These are phyloP conservation scores for Promerops cafer DNA, from an alignment of 2,113 vertebrate genomes.

Conservation along the genomic window DNA sequence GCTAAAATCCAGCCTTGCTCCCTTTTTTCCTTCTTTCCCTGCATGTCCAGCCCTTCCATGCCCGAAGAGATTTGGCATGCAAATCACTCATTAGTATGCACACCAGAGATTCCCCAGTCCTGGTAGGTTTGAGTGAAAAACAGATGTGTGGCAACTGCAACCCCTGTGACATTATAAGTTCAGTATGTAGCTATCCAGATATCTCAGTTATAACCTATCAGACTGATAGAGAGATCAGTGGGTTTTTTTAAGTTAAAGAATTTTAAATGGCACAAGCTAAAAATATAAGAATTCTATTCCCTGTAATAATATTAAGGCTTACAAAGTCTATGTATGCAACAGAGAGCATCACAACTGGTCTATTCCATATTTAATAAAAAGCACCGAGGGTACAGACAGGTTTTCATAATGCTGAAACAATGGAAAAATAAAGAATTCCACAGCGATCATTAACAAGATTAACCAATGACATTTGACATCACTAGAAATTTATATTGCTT, in stretches of 20 bases:
- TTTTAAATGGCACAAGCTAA: background rate
- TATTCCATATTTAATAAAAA: background rate
- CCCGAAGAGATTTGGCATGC: background rate
- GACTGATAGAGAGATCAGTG: background rate
- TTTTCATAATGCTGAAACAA: background rate
- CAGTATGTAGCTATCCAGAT: background rate
- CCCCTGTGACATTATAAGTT: background rate
- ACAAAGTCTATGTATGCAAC: background rate
- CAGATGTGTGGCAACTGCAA: background rate
- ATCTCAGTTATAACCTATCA: background rate
- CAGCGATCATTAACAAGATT: background rate
- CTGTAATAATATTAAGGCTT: background rate
- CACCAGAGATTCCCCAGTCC: background rate
- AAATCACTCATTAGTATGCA: background rate
- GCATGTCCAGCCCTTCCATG: background rate
- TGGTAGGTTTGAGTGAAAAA: background rate
- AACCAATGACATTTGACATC: background rate
- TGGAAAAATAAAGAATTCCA: background rate
- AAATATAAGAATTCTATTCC: background rate
- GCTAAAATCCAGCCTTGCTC: background rate
- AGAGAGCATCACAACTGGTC: background rate
- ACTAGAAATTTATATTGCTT: background rate
- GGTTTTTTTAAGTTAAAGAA: background rate
- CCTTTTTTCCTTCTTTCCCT: background rate
- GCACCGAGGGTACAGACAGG: background rate